These are phyloP conservation scores for Meteorus sp. DNA, from an alignment of 1,140 invertebrate genomes.

Conservation along the genomic window DNA sequence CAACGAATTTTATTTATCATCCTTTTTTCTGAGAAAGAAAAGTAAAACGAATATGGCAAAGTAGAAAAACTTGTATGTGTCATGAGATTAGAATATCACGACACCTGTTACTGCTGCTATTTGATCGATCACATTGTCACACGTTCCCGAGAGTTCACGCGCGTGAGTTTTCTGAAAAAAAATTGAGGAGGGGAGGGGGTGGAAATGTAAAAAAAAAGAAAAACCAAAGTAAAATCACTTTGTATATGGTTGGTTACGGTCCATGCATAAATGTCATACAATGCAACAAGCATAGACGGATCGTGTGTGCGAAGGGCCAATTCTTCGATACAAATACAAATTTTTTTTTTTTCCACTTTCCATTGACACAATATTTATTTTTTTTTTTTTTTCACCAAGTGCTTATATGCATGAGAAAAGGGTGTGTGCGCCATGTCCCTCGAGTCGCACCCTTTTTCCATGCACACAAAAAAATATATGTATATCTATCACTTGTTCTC, in stretches of 20 bases:
- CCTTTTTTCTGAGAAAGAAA: too few relatives aligned
- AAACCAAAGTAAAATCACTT: too few relatives aligned
- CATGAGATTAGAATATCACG: constrained; percentile 35
- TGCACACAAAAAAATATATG: constrained; percentile 48
- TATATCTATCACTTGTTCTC: too few relatives aligned
- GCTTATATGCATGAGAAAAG: neutral
- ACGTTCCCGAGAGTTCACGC: constrained; percentile 40
- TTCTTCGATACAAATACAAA: too few relatives aligned
- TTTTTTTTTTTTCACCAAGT: constrained; percentile 5
- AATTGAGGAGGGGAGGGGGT: constrained; percentile 27
- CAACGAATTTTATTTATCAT: constrained; percentile 2
- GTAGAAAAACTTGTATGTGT: constrained; percentile 56
- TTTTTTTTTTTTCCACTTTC: neutral
- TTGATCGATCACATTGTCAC: constrained; percentile 52
- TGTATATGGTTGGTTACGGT: too few relatives aligned
- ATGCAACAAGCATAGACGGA: too few relatives aligned
- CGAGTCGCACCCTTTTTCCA: constrained; percentile 38
- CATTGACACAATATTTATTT: neutral
- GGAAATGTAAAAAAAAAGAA: too few relatives aligned
- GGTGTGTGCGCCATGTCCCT: constrained; percentile 19
- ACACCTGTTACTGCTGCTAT: constrained; percentile 49
- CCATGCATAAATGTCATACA: too few relatives aligned
- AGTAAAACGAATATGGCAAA: constrained; percentile 30
- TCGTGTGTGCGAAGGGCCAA: too few relatives aligned
- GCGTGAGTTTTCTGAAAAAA: constrained; percentile 1